Evolutionary conservation across 2,113 vertebrate genomes (phyloP), one percentile per base, ranked within the genome.

Genomic region (Oophaga pumilio): DNA sequence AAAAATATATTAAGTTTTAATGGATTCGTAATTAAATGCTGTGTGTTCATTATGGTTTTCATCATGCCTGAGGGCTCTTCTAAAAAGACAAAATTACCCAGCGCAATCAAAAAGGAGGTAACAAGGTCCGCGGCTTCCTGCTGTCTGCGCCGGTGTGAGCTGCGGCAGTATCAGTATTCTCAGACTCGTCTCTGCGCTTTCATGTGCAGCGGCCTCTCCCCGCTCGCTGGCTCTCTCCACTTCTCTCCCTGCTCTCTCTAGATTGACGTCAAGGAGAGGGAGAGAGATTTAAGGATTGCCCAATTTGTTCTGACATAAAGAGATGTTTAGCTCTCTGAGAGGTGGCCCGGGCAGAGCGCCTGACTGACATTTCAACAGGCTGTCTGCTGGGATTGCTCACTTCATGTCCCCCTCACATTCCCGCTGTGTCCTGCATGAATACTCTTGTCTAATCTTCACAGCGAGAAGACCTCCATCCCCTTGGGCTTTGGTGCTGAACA

Each of bases 371-470:
- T 91, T 93, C 90, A 92, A 89, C 91, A 92, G 86, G 69, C 87
- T 91, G 94, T 94, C 94, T 93, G 90, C 74, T 87, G 93, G 94
- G 95, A 92, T 91, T 88, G 89, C 92, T 93, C 92, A 87, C 90
- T 94, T 93, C 91, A 89, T 82, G 89, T 93, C 92, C 92, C 69
- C 93, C 91, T 93, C 87, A 66, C 93, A 93, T 93, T 91, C 91
- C 93, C 84, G 89, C 89, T 92, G 85, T 92, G 93, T 93, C 93
- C 91, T 94, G 92, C 81, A 52, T 73, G 90, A 95, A 91, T 94
- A 93, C 92, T 92, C 93, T 93, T 92, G 92, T 97, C 94, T 96
- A 94, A 95, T 96, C 95, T 95, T 94, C 91, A 90, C 91, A 91
- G 90, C 77, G 83, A 94, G 94, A 90, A 91, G 90, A 93, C 93